Percentiles rank a stretch among this genome's conserved stretches.
phyloP scores from a whole-genome alignment of 1,140 invertebrate genomes.

The Marisa cornuarietis region DNA sequence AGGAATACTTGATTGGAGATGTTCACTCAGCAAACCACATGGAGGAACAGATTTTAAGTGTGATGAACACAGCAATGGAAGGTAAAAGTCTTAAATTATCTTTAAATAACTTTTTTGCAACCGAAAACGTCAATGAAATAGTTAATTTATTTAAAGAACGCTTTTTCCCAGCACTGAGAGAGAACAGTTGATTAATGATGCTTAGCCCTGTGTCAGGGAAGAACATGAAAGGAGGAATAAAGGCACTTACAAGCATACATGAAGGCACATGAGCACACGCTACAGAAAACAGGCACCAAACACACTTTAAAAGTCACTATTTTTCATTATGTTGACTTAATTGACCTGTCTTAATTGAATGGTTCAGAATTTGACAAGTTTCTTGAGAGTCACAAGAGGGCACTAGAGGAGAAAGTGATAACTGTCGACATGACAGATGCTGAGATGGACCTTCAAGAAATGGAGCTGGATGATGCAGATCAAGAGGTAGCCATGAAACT shows the following conservation, averaged over 20 bases:
- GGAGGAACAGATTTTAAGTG: slow-evolving; percentile 59
- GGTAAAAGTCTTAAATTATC: slow-evolving; percentile 41
- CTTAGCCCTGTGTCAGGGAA: too few species aligned
- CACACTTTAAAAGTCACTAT: too few species aligned
- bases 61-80: slow-evolving; percentile 60
- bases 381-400: slow-evolving; percentile 57
- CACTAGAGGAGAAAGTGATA: slow-evolving; percentile 46
- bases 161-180: too few species aligned
- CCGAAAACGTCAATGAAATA: not conserved
- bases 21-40: slow-evolving; percentile 56
- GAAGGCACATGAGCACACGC: too few species aligned
- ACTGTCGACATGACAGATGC: slow-evolving; percentile 46
- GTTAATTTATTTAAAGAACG: too few species aligned
- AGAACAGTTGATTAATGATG: too few species aligned
- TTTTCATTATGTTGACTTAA: too few species aligned
- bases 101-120: not conserved
- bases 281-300: too few species aligned
- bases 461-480: slow-evolving; percentile 59
- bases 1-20: slow-evolving; percentile 50
- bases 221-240: too few species aligned
- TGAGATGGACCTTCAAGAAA: slow-evolving; percentile 52
- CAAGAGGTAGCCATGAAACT: slow-evolving; percentile 47
- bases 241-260: too few species aligned
- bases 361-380: slow-evolving; percentile 63
- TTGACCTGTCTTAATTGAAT: not conserved